These are phyloP conservation scores for Pseudococcus jackbeardsleyi DNA, from an alignment of 2,888 invertebrate genomes.

Conservation along the genomic window DNA sequence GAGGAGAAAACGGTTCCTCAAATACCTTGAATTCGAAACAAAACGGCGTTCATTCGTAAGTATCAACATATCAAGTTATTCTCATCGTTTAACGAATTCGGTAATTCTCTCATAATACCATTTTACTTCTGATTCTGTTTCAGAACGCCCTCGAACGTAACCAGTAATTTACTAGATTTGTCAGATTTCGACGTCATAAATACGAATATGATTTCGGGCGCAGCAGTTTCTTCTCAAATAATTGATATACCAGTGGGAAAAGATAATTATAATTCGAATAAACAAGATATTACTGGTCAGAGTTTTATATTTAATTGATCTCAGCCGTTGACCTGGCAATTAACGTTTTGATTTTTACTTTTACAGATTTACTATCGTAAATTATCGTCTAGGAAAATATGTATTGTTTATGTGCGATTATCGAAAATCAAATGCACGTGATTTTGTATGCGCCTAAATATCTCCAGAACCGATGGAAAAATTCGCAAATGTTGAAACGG, in stretches of 20 bases:
- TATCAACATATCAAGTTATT: not conserved
- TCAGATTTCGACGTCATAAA: constrained; percentile 68
- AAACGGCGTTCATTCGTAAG: constrained; percentile 61
- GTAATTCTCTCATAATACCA: not conserved
- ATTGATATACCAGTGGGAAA: constrained; percentile 65
- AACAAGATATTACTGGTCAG: constrained; percentile 54
- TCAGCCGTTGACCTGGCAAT: not conserved
- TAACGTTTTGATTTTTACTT: not conserved
- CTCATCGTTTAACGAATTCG: not conserved
- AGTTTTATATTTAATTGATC: not conserved
- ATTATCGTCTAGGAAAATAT: constrained; percentile 35
- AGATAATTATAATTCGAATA: constrained; percentile 61
- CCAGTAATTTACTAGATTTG: constrained; percentile 73
- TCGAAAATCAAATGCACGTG: not conserved
- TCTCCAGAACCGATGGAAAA: not conserved
- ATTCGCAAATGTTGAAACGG: not conserved
- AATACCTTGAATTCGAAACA: constrained; percentile 50
- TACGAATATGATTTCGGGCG: constrained; percentile 60
- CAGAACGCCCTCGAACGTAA: constrained; percentile 73
- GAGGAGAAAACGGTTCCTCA: constrained; percentile 46
- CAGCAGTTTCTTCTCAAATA: constrained; percentile 64
- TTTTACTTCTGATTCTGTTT: constrained; percentile 68
- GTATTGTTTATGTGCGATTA: constrained; percentile 20
- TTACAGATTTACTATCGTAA: constrained; percentile 60
- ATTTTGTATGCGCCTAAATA: not conserved